phyloP scores from a whole-genome alignment of 2,113 vertebrate genomes.

The Elanoides forficatus region DNA sequence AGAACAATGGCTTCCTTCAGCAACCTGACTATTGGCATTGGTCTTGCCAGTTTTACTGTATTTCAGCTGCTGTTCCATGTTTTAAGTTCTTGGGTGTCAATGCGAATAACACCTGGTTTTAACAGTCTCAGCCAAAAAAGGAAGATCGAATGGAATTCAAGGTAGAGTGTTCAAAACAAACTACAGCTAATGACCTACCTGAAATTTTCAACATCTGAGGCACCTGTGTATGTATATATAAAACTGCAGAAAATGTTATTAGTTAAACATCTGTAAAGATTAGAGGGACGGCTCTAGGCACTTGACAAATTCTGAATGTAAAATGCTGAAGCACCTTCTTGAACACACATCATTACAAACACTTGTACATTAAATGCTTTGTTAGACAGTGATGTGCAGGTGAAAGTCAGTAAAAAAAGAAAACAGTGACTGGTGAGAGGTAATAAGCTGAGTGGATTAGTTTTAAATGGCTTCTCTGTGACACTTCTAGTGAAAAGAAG shows the following conservation, averaged over 20 bases:
- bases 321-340: background rate
- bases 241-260: background rate
- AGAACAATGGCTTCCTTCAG: constrained; percentile 87
- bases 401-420: background rate
- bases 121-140: constrained; percentile 83
- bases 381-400: background rate
- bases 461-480: background rate
- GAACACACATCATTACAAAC: background rate
- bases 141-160: constrained; percentile 99
- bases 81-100: constrained; percentile 87
- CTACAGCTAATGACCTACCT: background rate
- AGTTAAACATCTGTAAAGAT: background rate
- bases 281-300: background rate
- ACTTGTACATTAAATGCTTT: background rate
- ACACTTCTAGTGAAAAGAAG: background rate
- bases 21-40: constrained; percentile 74
- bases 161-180: constrained; percentile 72
- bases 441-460: background rate
- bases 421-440: background rate
- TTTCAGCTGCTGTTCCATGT: constrained; percentile 92
- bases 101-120: constrained; percentile 82
- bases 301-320: background rate
- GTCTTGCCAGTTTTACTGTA: constrained; percentile 82
- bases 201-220: background rate
- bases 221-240: background rate